Conservation (phyloP, 2,113 vertebrate species). For the Vulpes lagopus region DNA sequence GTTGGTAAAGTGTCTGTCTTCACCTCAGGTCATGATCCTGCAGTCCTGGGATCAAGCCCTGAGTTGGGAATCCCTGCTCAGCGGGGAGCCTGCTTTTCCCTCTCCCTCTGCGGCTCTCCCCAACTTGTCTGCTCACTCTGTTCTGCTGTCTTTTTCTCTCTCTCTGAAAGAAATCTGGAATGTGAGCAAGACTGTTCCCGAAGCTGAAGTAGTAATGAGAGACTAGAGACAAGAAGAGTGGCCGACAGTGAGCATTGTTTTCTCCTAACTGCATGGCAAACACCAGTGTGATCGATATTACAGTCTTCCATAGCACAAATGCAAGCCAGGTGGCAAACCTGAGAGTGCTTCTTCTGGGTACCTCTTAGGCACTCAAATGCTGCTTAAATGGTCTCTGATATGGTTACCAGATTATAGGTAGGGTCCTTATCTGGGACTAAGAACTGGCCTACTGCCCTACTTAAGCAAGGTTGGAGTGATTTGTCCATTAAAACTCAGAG, state of each 20-base stretch:
- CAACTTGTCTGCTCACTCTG: not conserved
- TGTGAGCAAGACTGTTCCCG: conserved; percentile 8
- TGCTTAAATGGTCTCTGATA: not conserved
- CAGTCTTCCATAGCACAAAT: not conserved
- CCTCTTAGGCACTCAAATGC: conserved; percentile 17
- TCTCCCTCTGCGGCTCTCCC: not conserved
- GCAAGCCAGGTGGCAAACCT: not conserved
- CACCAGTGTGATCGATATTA: not conserved
- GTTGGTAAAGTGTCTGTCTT: no score
- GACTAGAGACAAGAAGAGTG: not conserved
- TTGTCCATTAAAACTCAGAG: conserved; percentile 33
- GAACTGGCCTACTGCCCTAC: not conserved
- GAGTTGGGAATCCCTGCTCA: no score
- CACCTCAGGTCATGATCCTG: no score
- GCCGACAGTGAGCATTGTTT: not conserved
- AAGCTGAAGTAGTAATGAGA: conserved; percentile 4
- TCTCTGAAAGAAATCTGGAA: not conserved
- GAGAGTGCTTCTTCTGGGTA: not conserved
- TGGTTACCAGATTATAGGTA: not conserved
- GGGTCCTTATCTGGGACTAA: not conserved
- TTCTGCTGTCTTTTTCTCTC: not conserved
- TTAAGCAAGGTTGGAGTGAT: not conserved
- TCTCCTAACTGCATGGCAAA: conserved; percentile 8
- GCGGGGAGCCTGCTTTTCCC: no score
- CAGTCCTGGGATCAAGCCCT: no score